Evolutionary conservation across 2,888 invertebrate species (phyloP).

Genomic region (Spisula solida): DNA sequence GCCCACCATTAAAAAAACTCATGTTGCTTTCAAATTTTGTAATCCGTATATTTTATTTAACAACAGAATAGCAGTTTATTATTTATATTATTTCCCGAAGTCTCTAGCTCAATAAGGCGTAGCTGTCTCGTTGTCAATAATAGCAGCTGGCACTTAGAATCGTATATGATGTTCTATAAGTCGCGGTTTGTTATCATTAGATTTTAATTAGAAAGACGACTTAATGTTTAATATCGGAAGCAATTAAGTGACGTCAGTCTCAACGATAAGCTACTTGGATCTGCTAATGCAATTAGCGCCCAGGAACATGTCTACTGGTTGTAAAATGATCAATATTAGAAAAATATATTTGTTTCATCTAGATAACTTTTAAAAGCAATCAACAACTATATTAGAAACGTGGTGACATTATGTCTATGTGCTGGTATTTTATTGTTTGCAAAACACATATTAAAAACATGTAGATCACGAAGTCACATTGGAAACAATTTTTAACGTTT

Average conservation of each 20-base stretch:
- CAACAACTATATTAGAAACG: too few relatives aligned
- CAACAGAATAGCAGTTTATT: background rate
- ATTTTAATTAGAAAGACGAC: constrained; percentile 9
- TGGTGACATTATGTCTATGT: too few relatives aligned
- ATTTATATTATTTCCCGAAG: too few relatives aligned
- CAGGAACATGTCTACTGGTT: background rate
- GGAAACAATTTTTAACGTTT: too few relatives aligned
- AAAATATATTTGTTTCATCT: too few relatives aligned
- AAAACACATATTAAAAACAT: too few relatives aligned
- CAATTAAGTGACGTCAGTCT: background rate
- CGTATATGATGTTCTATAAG: background rate
- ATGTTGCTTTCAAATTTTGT: background rate
- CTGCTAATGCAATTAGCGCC: background rate
- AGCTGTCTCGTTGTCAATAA: background rate
- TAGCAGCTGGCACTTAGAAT: background rate
- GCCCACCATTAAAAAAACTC: constrained; percentile 4
- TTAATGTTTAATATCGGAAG: background rate
- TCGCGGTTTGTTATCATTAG: background rate
- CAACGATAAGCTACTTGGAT: background rate
- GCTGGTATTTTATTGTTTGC: too few relatives aligned
- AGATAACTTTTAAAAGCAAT: too few relatives aligned
- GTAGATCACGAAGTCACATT: too few relatives aligned
- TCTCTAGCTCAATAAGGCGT: too few relatives aligned
- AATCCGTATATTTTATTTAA: background rate
- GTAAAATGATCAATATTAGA: too few relatives aligned